Base-by-base conservation (phyloP, 2,888 invertebrate species). In the Drymonia ruficornis region DNA sequence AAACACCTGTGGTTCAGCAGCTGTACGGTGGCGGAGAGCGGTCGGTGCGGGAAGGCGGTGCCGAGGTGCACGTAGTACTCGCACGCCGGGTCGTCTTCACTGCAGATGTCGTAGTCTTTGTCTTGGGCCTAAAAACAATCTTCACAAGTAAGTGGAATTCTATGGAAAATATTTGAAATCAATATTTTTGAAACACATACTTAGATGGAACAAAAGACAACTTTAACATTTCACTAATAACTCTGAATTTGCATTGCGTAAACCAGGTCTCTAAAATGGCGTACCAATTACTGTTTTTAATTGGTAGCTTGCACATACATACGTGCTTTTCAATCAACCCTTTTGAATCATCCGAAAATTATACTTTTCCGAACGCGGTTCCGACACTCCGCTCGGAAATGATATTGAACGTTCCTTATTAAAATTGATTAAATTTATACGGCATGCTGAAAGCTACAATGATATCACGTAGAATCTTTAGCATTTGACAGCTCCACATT, bases 31-130 rank as follows among this genome's bases (percentile, higher is more conserved):
- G 75, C 66, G 6, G 76, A 56, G 4, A 90, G 78, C n/a, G 79
- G 1, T 1, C 81, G 80, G 15, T 58, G 56, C 2, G 89, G 87
- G 61, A 87, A 85, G 7, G 84, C 83, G 0, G 79, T 76, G 36
- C 89, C 89, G 18, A 90, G 80, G 56, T 86, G 74, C 46, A 88
- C 78, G 65, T 81, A 87, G 70, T 83, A 78, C 53, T 83, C 72
- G 69, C 90, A 89, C 7, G 67, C 79, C 0, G 78, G 74, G 59
- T 90, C 90, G 6, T 78, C 83, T 0, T 79, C 84, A 36, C 77
- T 76, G 59, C 81, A 77, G 50, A 90, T 84, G 56, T 90, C 89
- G 70, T 84, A 89, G 63, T 86, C 77, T 50, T 86, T 89, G 11
- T 83, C 81, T 0, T 86, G 83, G 0, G 85, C 87, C 90, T 90